Evolutionary conservation across 2,797 vertebrate genomes (phyloP), one percentile per base, ranked within the genome.

Genomic region (Microchirus variegatus): DNA sequence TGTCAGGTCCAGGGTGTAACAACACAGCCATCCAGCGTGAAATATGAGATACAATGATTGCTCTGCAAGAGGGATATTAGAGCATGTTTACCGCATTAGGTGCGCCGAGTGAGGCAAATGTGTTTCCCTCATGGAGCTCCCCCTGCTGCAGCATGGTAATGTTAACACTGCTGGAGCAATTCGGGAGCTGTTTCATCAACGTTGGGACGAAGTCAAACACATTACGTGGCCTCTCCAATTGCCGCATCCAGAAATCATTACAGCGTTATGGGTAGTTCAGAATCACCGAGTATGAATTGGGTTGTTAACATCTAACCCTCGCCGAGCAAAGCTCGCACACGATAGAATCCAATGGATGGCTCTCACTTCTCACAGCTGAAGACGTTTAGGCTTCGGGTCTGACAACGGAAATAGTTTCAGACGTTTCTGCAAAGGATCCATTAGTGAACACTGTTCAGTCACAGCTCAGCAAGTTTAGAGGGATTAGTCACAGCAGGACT

Each of bases 231-330:
- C 44, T 54, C 53, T 69, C 59, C 56, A 49, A 64, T 74, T 57
- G 40, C 50, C 12, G 42, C 54, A 53, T 75, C 63, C 52, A 77
- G 54, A 80, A 82, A 79, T 67, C 61, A 79, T 78, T 75, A 75
- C 63, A 55, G 40, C 19, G 75, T 72, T 54, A 80, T 67, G 40
- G 59, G 57, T 61, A 22, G 51, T 72, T 76, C 52, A 16, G 57
- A 70, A 71, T 62, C 51, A 53, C 51, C 37, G 50, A 53, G 37
- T 50, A 63, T 46, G 10, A 70, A 80, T 81, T 69, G 51, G 55
- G 64, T 67, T 63, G 35, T 76, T 80, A 81, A 71, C 43, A 38
- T 75, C 57, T 38, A 50, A 69, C 61, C 61, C 50, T 62, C 45
- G 41, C 16, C 43, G 66, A 61, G 38, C 59, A 63, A n/a, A 43